These are phyloP conservation scores for Melanotaenia trifasciata DNA, from an alignment of 2,797 vertebrate genomes.

Conservation along the genomic window DNA sequence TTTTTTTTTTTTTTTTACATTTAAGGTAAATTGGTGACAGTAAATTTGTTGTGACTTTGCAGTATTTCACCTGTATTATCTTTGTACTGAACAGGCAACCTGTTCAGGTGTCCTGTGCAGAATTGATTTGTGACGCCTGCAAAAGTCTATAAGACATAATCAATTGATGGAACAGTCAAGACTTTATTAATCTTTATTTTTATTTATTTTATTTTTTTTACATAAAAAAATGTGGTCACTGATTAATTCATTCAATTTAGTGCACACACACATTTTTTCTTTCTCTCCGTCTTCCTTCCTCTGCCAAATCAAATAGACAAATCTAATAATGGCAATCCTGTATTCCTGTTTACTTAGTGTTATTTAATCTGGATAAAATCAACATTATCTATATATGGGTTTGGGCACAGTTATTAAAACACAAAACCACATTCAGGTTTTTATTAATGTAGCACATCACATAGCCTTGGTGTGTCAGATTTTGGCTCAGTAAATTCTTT, in stretches of 20 bases:
- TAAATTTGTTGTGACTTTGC: neutral
- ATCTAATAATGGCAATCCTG: slow-evolving; percentile 32
- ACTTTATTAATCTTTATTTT: too few relatives aligned
- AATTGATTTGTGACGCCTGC: neutral
- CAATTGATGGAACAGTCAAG: too few relatives aligned
- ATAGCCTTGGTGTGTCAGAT: slow-evolving; percentile 8
- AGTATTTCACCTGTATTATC: too few relatives aligned
- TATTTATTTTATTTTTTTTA: too few relatives aligned
- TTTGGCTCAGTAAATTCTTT: slow-evolving; percentile 5
- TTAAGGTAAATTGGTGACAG: neutral
- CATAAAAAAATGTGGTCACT: neutral
- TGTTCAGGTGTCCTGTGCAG: too few relatives aligned
- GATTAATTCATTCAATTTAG: neutral
- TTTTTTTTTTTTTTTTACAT: neutral
- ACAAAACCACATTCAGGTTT: slow-evolving; percentile 41
- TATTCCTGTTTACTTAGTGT: slow-evolving; percentile 12
- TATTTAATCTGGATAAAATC: slow-evolving; percentile 63
- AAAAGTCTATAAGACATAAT: neutral
- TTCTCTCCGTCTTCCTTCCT: neutral
- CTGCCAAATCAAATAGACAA: slow-evolving; percentile 60
- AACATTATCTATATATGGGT: slow-evolving; percentile 63
- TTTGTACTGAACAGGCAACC: too few relatives aligned
- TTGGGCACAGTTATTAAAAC: slow-evolving; percentile 40
- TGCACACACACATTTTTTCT: neutral
- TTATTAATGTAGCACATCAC: slow-evolving; percentile 48